Evolutionary conservation across 1,140 invertebrate species (phyloP).

Genomic region (Drosophila pandora): DNA sequence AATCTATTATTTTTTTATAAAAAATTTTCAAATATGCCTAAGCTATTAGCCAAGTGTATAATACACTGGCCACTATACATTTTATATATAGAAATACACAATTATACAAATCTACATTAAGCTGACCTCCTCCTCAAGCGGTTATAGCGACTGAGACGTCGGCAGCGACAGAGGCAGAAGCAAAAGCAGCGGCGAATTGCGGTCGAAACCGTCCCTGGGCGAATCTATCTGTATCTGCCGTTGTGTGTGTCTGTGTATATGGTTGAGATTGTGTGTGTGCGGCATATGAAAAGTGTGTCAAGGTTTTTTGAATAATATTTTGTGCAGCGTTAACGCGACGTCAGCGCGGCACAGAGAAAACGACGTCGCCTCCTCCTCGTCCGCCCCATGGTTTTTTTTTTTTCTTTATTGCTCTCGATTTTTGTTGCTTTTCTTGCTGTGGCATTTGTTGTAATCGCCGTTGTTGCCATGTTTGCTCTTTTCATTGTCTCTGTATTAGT

Average conservation of each 20-base stretch:
- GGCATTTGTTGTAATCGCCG: constrained; percentile 67
- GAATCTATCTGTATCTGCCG: constrained; percentile 63
- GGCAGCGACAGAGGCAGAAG: constrained; percentile 34
- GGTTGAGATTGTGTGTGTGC: constrained; percentile 46
- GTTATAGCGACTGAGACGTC: constrained; percentile 16
- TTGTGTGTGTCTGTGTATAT: constrained; percentile 29
- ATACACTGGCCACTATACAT: background rate
- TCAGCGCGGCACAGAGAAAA: constrained; percentile 54
- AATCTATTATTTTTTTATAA: background rate
- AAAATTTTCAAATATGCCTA: background rate
- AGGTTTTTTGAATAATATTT: constrained; percentile 83
- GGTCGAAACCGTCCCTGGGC: constrained; percentile 83
- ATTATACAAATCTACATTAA: constrained; percentile 73
- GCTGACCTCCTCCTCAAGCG: constrained; percentile 67
- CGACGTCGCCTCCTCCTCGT: constrained; percentile 20
- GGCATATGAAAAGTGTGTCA: constrained; percentile 83
- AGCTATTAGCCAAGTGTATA: constrained; percentile 3
- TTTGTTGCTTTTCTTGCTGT: constrained; percentile 55
- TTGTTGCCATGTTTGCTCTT: constrained; percentile 53
- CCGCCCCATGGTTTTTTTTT: constrained; percentile 12
- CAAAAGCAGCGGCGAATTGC: constrained; percentile 68
- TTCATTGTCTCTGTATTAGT: constrained; percentile 19
- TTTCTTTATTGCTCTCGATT: constrained; percentile 63
- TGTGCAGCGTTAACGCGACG: constrained; percentile 79
- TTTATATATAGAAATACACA: constrained; percentile 42